Conservation (phyloP, 2,797 vertebrate genomes). For the Rhinatrema bivittatum region DNA sequence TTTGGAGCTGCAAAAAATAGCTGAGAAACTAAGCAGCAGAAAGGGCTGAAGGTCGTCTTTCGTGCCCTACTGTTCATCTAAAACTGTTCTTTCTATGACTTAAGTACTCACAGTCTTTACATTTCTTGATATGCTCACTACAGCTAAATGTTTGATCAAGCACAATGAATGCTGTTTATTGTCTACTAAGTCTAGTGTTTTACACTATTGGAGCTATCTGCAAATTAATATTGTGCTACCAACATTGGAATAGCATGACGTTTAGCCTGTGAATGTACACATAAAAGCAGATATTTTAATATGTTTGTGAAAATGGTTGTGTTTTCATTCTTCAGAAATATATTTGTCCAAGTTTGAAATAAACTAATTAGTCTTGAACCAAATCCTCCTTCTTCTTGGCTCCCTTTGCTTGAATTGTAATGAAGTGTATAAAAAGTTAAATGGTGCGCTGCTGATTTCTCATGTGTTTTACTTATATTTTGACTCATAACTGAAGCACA, state of each 20-base stretch:
- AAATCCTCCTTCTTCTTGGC: constrained; percentile 32
- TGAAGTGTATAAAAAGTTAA: neutral
- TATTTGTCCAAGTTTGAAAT: constrained; percentile 65
- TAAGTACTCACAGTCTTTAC: constrained; percentile 6
- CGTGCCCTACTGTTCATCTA: constrained; percentile 1
- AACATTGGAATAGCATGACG: constrained; percentile 67
- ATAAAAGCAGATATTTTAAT: constrained; percentile 42
- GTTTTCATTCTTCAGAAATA: constrained; percentile 52
- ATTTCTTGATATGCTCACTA: constrained; percentile 42
- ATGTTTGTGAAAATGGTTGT: constrained; percentile 52
- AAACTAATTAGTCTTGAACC: constrained; percentile 67
- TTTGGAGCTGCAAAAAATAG: constrained; percentile 81
- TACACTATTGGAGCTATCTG: constrained; percentile 39
- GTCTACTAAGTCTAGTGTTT: constrained; percentile 40
- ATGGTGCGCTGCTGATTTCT: no score
- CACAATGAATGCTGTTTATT: constrained; percentile 41
- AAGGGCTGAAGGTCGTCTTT: constrained; percentile 40
- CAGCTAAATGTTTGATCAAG: constrained; percentile 33
- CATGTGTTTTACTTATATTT: constrained; percentile 7
- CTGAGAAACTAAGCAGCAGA: constrained; percentile 67
- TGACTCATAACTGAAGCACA: no score
- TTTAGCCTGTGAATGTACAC: constrained; percentile 39
- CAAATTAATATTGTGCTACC: constrained; percentile 58
- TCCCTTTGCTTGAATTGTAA: constrained; percentile 9
- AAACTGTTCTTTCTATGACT: neutral